Evolutionary conservation across 2,797 vertebrate species (phyloP), one percentile per base, ranked within the genome.

Genomic region (Apodemus agrarius): DNA sequence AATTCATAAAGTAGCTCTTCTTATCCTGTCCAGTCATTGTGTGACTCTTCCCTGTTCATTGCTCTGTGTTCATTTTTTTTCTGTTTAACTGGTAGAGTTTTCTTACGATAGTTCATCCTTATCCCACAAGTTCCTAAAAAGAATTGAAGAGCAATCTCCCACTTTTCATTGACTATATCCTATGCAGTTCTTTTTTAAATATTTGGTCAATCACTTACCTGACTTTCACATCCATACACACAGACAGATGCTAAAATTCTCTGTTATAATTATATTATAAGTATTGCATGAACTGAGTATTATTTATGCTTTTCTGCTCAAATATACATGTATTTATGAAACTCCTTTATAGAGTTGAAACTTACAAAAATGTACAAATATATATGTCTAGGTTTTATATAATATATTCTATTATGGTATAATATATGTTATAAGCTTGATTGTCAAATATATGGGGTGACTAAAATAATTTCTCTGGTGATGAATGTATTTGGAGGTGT

Each of bases 171-270:
- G 65, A 75, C n/a, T 72, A 80, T 49, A 69, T 63, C 69, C 37
- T 2, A 63, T 3, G 24, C 0, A 46, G 29, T 52, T 0, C 11
- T 13, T 46, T n/a, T 31, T n/a, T 3, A 29, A 67, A 34, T n/a
- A 49, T 16, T 67, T 67, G 46, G 31, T 34, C 46, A 85, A 3
- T 4, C 0, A n/a, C 5, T 69, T 49, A 67, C 10, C 26, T 67
- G 9, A 49, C 31, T 49, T 31, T 67, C 29, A 34, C 59, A 31
- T 65, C 9, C 26, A 43, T 19, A 80, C 0, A 67, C 24, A 65
- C 16, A 65, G 19, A 63, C 29, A 83, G 7, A 21, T 19, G 13
- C 40, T 43, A 61, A 37, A 83, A 8, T 21, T 61, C 14, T 65
- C 9, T 65, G 11, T 22, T 67, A 67, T 19, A 83, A 61, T 61